phyloP scores from a whole-genome alignment of 2,113 vertebrate genomes.

The Corythornis madagascariensis region DNA sequence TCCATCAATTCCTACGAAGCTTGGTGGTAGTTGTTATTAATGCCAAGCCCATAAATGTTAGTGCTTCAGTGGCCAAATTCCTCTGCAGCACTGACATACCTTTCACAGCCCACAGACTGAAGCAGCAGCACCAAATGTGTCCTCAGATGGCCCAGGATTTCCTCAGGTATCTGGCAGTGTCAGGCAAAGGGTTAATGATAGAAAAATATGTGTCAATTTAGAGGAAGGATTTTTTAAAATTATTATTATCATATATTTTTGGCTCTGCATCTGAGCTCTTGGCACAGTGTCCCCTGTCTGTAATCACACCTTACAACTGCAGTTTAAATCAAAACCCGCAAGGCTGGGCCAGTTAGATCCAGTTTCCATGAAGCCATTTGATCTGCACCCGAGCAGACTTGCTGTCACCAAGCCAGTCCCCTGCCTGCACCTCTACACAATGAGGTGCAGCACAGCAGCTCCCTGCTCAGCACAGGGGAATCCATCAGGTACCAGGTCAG shows the following conservation, averaged over 20 bases:
- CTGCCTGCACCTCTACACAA: slow-evolving; percentile 26
- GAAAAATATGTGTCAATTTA: neutral
- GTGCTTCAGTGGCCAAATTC: neutral
- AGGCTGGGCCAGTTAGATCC: slow-evolving; percentile 58
- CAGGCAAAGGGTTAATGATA: neutral
- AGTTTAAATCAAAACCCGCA: slow-evolving; percentile 48
- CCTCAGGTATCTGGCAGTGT: neutral
- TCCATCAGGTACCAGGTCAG: neutral
- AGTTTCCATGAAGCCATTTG: slow-evolving; percentile 56
- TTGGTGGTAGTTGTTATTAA: neutral
- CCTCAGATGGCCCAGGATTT: neutral
- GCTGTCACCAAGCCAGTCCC: slow-evolving; percentile 60
- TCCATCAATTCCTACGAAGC: rapidly evolving
- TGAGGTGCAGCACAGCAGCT: neutral
- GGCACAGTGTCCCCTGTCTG: neutral
- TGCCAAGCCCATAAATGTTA: neutral
- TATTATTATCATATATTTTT: neutral
- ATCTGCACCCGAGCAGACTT: slow-evolving; percentile 56
- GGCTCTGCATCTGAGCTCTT: slow-evolving; percentile 27
- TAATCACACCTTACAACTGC: slow-evolving; percentile 52
- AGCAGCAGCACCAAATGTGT: neutral
- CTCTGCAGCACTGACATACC: neutral
- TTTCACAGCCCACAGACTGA: rapidly evolving
- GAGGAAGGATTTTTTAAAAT: neutral
- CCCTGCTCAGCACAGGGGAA: neutral